Percentiles rank a stretch among this genome's conserved stretches.
Evolutionary conservation across 53 echinoderm and acorn worm species (phyloP).

Genomic region (Arbacia lixula): DNA sequence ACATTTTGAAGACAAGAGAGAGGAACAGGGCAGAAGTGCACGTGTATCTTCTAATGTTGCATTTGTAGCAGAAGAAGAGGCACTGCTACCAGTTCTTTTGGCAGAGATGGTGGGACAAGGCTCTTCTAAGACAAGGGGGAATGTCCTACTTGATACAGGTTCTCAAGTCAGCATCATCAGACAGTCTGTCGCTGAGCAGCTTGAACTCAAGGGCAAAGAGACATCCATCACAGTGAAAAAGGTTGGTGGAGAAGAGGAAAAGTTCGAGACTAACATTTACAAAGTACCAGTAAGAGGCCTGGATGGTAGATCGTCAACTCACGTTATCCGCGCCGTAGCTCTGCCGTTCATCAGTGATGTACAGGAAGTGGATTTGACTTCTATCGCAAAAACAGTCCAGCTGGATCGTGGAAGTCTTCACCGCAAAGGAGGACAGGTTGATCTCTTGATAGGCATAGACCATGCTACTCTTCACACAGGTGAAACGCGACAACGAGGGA

Average conservation of each 20-base stretch:
- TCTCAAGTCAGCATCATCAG: slow-evolving; percentile 55
- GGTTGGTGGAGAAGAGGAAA: slow-evolving; percentile 59
- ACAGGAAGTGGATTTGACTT: not conserved
- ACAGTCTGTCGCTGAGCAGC: slow-evolving; percentile 33
- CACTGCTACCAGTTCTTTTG: slow-evolving; percentile 60
- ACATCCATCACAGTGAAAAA: slow-evolving; percentile 51
- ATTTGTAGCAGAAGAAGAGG: not conserved
- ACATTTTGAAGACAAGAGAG: slow-evolving; percentile 17
- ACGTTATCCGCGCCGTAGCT: no score
- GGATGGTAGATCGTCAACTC: no score
- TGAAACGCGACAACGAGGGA: slow-evolving; percentile 38
- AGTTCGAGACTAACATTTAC: slow-evolving; percentile 37
- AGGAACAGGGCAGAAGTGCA: not conserved
- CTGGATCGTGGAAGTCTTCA: not conserved
- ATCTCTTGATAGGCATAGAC: slow-evolving; percentile 60
- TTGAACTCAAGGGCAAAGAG: slow-evolving; percentile 47
- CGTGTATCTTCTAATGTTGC: slow-evolving; percentile 12
- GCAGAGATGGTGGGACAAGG: slow-evolving; percentile 38
- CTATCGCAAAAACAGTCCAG: not conserved
- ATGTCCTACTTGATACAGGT: slow-evolving; percentile 63
- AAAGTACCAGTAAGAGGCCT: no score
- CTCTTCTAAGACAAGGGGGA: slow-evolving; percentile 7
- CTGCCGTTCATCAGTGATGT: no score
- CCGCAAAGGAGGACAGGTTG: slow-evolving; percentile 29
- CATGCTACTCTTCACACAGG: slow-evolving; percentile 52